Evolutionary conservation across 2,797 vertebrate species (phyloP).

Genomic region (Borostomias antarcticus): DNA sequence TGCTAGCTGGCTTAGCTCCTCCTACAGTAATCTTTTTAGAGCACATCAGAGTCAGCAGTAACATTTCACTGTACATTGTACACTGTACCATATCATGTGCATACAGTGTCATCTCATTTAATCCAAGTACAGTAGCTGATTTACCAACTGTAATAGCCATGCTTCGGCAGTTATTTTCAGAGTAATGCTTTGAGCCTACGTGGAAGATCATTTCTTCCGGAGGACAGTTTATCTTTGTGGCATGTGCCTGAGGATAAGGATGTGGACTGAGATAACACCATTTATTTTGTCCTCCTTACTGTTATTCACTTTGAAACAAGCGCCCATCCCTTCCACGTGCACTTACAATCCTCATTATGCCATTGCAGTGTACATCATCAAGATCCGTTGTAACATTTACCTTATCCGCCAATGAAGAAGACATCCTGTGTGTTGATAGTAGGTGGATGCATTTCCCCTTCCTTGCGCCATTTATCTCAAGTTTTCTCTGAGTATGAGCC

Average conservation of each 20-base stretch:
- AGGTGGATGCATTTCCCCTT: conserved; percentile 50
- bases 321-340: not conserved
- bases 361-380: not conserved
- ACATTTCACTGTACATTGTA: no score
- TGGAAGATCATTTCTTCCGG: not conserved
- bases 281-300: not conserved
- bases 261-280: conserved; percentile 37
- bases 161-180: not conserved
- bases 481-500: conserved; percentile 68
- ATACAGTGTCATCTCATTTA: not conserved
- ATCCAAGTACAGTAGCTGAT: not conserved
- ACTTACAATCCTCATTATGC: no score
- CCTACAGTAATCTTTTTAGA: no score
- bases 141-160: not conserved
- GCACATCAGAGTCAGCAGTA: no score
- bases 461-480: conserved; percentile 67
- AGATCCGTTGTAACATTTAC: conserved; percentile 18
- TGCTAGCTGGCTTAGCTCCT: no score
- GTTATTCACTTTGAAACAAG: not conserved
- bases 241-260: conserved; percentile 39
- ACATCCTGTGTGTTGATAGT: conserved; percentile 57
- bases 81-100: no score
- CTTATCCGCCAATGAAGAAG: conserved; percentile 50
- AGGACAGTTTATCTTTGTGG: conserved; percentile 27
- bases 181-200: conserved; percentile 10